These are phyloP conservation scores for Emmelina monodactyla DNA, from an alignment of 2,888 invertebrate species.

Conservation along the genomic window DNA sequence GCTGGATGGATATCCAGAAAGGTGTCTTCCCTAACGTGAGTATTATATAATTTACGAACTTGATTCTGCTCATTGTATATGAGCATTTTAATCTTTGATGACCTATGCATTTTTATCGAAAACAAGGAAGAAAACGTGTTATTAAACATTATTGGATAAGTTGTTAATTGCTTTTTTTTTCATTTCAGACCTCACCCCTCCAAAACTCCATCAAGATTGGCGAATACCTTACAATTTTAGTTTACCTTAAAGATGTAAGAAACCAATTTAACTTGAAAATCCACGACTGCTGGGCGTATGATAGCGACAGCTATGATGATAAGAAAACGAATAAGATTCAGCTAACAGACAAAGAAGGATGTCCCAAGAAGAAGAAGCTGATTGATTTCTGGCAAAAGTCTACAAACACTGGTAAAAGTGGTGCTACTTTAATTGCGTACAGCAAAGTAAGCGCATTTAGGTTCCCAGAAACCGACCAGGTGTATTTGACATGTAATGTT, in stretches of 20 bases:
- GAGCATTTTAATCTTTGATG: no score
- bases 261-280: slow-evolving; percentile 72
- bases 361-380: slow-evolving; percentile 72
- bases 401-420: slow-evolving; percentile 63
- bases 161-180: not conserved
- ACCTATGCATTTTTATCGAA: no score
- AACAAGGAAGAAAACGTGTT: no score
- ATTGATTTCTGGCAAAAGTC: slow-evolving; percentile 72
- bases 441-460: slow-evolving; percentile 76
- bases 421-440: slow-evolving; percentile 71
- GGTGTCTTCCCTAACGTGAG: slow-evolving; percentile 74
- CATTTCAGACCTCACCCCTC: slow-evolving; percentile 64
- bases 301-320: slow-evolving; percentile 67
- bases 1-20: slow-evolving; percentile 80
- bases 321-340: slow-evolving; percentile 68
- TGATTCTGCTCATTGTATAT: no score
- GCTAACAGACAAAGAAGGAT: slow-evolving; percentile 71
- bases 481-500: slow-evolving; percentile 77
- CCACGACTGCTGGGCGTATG: slow-evolving; percentile 78
- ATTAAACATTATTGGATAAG: slow-evolving; percentile 1
- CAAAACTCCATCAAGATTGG: slow-evolving; percentile 72
- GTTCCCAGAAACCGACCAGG: slow-evolving; percentile 76
- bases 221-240: slow-evolving; percentile 72
- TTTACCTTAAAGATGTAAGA: slow-evolving; percentile 72
- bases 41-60: no score